Evolutionary conservation across 2,888 invertebrate genomes (phyloP).

Genomic region (Pharmacophagus antenor): DNA sequence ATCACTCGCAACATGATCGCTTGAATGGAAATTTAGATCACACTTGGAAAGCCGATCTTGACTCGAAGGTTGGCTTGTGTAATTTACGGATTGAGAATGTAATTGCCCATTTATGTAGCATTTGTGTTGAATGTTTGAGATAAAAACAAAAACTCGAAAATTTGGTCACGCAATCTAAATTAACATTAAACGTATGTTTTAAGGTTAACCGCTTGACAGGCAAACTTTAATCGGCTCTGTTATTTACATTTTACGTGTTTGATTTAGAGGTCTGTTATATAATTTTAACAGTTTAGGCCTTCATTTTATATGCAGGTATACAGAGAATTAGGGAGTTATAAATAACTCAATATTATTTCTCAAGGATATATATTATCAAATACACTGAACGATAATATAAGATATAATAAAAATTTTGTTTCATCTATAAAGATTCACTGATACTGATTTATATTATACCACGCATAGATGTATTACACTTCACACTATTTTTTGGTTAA

Average conservation of each 20-base stretch:
- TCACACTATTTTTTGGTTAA: no score
- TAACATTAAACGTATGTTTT: constrained; percentile 16
- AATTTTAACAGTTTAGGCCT: not conserved
- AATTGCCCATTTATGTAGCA: constrained; percentile 30
- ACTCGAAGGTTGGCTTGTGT: constrained; percentile 43
- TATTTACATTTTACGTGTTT: not conserved
- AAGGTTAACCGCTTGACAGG: constrained; percentile 7
- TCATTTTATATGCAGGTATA: no score
- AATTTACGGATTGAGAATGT: constrained; percentile 33
- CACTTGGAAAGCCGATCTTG: constrained; percentile 41
- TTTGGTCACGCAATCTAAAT: constrained; percentile 16
- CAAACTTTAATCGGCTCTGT: not conserved
- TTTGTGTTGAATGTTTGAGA: constrained; percentile 18
- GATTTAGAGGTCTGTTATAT: not conserved
- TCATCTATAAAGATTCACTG: no score
- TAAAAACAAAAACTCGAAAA: constrained; percentile 14
- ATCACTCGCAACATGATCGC: constrained; percentile 39
- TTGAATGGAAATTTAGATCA: constrained; percentile 45
- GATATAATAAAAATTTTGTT: not conserved
- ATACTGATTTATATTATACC: no score
- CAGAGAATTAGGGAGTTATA: not conserved
- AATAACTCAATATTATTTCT: not conserved
- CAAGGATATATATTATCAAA: not conserved
- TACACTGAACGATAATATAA: not conserved
- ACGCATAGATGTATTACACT: no score